Conservation (phyloP, 2,113 vertebrate genomes). For the Oryzias celebensis region DNA sequence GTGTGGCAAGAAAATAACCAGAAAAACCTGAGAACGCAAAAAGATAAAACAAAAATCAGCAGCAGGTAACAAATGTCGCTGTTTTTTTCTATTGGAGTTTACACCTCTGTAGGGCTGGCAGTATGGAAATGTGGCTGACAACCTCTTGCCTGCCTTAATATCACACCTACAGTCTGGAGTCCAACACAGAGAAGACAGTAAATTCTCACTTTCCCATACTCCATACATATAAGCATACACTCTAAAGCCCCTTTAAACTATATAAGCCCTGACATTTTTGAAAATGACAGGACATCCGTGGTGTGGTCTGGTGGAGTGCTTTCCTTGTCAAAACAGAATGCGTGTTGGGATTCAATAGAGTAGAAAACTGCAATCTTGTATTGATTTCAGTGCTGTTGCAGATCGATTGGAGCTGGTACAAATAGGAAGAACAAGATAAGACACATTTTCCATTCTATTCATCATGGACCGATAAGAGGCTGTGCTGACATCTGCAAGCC, state of each 20-base stretch:
- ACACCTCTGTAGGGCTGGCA: constrained; percentile 74
- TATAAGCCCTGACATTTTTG: constrained; percentile 31
- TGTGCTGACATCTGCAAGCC: constrained; percentile 64
- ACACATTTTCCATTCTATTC: constrained; percentile 71
- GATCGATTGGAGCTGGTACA: constrained; percentile 66
- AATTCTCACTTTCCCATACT: constrained; percentile 50
- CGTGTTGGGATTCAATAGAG: constrained; percentile 59
- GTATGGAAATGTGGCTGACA: constrained; percentile 81
- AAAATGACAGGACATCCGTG: constrained; percentile 37
- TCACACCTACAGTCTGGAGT: constrained; percentile 82
- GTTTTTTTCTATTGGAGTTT: constrained; percentile 49
- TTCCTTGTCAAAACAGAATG: constrained; percentile 61
- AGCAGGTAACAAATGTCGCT: constrained; percentile 37
- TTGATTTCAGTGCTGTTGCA: constrained; percentile 65
- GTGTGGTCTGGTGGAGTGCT: constrained; percentile 50
- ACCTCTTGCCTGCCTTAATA: constrained; percentile 78
- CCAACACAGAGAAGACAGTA: constrained; percentile 47
- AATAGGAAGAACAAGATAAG: constrained; percentile 72
- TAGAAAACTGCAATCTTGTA: constrained; percentile 73
- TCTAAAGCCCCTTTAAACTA: constrained; percentile 28
- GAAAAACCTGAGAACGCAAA: not conserved
- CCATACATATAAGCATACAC: constrained; percentile 12
- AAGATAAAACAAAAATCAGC: not conserved
- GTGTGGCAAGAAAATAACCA: not conserved
- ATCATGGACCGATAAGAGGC: constrained; percentile 68